Base-by-base conservation (phyloP, 2,113 vertebrate species). In the Ageneiosus marmoratus region DNA sequence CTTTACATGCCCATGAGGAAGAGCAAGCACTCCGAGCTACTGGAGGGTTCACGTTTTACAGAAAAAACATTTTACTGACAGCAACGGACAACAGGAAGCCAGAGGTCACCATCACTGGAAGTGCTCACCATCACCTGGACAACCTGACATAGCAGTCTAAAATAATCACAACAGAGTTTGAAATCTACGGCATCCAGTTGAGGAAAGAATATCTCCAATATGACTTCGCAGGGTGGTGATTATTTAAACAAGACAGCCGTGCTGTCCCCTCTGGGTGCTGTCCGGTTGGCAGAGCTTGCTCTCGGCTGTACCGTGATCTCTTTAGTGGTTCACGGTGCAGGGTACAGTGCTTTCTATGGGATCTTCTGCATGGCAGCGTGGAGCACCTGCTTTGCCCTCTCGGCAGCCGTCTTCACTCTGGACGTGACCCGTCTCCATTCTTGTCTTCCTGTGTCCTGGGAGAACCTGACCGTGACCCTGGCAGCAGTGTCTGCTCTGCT, bases 321-420 rank as follows among this genome's bases (percentile, higher is more conserved):
- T 89, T 92, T 99, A 88, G 96, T 98, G 2, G 93, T 91, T 46
- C 97, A 98, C 90, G 92, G 84, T 1, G 97, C 95, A 0, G 97
- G 97, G 2, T 96, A 95, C 89, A 93, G 89, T 0, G 96, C 94
- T 0, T 93, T 95, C 0, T 96, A 97, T 0, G 97, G 98, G 1
- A 93, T 94, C 8, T 98, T 98, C 94, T 98, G 97, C 85, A 94
- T 98, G 95, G 95, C 93, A 0, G 94, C 95, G 1, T 99, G 97
- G 98, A 93, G 95, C 76, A 94, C 95, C 89, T 98, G 97, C 88
- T 96, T 98, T 0, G 92, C 94, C 0, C 16, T 95, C 88, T 94
- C 97, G 0, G 86, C 89, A 0, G 89, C 94, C 67, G 92, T 97
- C 84, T 88, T 97, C 13, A 85, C 94, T 84, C 94, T 97, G 3